phyloP scores from a whole-genome alignment of 1,140 invertebrate genomes.

The Macrocentrus cingulum region DNA sequence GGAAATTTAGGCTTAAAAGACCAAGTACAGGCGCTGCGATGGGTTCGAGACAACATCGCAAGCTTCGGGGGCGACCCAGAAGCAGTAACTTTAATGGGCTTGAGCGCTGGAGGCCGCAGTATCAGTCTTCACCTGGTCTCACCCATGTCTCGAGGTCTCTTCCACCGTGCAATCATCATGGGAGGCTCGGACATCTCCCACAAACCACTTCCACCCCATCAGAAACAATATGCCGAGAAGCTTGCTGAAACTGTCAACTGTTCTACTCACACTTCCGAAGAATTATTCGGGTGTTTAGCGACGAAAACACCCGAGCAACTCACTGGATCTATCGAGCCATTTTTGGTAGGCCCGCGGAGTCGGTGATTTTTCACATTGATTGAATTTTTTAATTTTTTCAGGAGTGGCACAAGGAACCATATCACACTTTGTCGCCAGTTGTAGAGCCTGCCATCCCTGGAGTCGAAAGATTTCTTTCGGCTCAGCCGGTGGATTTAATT shows the following conservation, averaged over 20 bases:
- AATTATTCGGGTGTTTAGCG: constrained; percentile 67
- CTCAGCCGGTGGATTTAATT: constrained; percentile 63
- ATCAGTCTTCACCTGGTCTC: constrained; percentile 68
- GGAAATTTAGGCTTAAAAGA: constrained; percentile 75
- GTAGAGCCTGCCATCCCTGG: constrained; percentile 68
- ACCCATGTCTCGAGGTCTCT: constrained; percentile 65
- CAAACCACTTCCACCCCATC: constrained; percentile 59
- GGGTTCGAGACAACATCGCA: constrained; percentile 71
- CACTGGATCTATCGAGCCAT: constrained; percentile 27
- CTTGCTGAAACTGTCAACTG: constrained; percentile 71
- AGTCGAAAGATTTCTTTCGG: constrained; percentile 67
- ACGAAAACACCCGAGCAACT: constrained; percentile 51
- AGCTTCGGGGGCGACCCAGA: constrained; percentile 73
- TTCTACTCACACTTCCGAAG: constrained; percentile 60
- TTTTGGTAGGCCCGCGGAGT: constrained; percentile 45
- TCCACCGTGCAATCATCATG: constrained; percentile 67
- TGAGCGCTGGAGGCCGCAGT: constrained; percentile 67
- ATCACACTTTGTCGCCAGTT: constrained; percentile 67
- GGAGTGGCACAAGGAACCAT: constrained; percentile 63
- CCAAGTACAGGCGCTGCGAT: constrained; percentile 68
- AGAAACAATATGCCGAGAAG: constrained; percentile 65
- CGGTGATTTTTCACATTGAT: too few relatives aligned
- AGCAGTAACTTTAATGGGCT: constrained; percentile 67
- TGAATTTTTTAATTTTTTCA: constrained; percentile 34
- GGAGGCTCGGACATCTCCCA: constrained; percentile 66